phyloP scores from a whole-genome alignment of 2,113 vertebrate genomes.

The Thryonomys swinderianus region DNA sequence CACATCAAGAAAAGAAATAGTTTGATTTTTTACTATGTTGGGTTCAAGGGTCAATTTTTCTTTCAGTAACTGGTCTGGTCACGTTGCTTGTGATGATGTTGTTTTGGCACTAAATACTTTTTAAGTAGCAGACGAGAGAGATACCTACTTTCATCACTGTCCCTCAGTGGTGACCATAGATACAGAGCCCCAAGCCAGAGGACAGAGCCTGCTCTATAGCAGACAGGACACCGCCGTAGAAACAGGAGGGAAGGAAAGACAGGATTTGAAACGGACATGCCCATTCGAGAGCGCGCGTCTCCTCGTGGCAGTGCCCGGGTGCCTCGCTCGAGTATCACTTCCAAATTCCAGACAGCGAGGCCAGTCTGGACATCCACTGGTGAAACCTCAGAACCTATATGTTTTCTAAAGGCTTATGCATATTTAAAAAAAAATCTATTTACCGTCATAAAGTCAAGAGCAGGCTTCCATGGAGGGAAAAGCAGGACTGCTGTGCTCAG shows the following conservation, averaged over 20 bases:
- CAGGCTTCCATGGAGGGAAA: background rate
- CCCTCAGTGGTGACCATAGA: background rate
- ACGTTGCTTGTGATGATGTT: conserved; percentile 1
- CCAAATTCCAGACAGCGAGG: background rate
- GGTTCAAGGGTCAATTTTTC: conserved; percentile 61
- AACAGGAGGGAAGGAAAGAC: background rate
- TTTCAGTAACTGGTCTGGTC: conserved; percentile 34
- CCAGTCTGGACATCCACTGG: background rate
- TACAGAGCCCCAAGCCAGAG: background rate
- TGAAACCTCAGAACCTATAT: background rate
- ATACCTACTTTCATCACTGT: background rate
- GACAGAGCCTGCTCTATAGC: background rate
- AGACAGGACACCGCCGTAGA: background rate
- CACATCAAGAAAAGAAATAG: background rate
- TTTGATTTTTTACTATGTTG: conserved; percentile 59
- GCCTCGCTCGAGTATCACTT: background rate
- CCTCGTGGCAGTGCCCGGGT: background rate
- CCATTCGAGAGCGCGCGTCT: background rate
- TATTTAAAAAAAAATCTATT: background rate
- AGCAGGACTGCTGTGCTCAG: conserved; percentile 43
- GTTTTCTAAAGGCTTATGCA: conserved; percentile 54
- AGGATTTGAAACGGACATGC: background rate
- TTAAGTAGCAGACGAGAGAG: conserved; percentile 57
- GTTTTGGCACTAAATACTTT: conserved; percentile 63
- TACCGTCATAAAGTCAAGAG: conserved; percentile 59